Base-by-base conservation (phyloP, 2,113 vertebrate species). In the Capreolus pygargus region DNA sequence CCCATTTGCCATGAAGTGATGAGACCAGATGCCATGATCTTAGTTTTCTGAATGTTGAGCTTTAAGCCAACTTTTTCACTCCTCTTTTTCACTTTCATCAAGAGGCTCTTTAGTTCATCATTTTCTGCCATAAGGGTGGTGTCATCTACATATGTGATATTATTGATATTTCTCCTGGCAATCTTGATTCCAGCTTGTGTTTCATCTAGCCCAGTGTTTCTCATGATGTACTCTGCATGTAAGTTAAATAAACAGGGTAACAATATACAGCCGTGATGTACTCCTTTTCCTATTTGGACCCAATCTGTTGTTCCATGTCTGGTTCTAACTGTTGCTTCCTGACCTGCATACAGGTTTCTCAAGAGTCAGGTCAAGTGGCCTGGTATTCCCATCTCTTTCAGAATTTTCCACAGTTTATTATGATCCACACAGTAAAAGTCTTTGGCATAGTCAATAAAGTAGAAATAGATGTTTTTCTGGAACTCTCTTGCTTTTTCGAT, bases 221-320 rank as follows among this genome's bases (percentile, higher is more conserved):
- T 36, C 33, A 10, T n/a, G 16, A 67, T 67, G 17, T 36, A 36
- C 33, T 67, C 64, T 67, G 17, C 16, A 36, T 67, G 10, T 36
- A 67, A 67, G 4, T 67, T 67, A 36, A 67, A 67, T 21, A 67
- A 67, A 4, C 33, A 67, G 1, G 33, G 33, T 10, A 33, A 36
- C 64, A 2, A 5, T 36, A 67, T 67, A 11, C 33, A 67, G 8
- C 16, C 64, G 11, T 36, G 33, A 67, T 0, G 0, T 10, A 21
- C 64, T 67, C 33, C 64, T n/a, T 67, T 67, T 67, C 64, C 64
- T 36, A 36, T 67, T 67, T 67, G 33, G 33, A 67, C 7, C 8
- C 16, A 67, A 9, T 67, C 64, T 67, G 64, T 36, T 67, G 17
- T 67, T 67, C 64, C 8, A 2, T 67, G 17, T 67, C 61, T 17